Percentiles rank a stretch among this genome's conserved stretches.
phyloP scores from a whole-genome alignment of 2,797 vertebrate species.

The Euphonia xanthogaster region DNA sequence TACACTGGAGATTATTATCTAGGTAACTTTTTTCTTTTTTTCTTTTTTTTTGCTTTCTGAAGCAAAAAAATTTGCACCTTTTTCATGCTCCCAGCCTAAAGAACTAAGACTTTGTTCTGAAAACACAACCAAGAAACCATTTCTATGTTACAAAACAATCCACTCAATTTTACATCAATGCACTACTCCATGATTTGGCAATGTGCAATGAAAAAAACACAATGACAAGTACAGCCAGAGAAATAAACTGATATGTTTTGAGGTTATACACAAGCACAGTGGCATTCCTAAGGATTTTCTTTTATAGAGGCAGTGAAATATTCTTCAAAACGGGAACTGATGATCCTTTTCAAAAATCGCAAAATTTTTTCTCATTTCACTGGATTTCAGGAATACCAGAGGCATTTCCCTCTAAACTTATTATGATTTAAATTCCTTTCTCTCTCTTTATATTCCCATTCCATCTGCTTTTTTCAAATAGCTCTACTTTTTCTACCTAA shows the following conservation, averaged over 20 bases:
- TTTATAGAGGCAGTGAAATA: not conserved
- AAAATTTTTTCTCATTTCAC: not conserved
- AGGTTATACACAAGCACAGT: not conserved
- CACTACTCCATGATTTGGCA: slow-evolving; percentile 24
- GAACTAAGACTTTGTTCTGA: slow-evolving; percentile 51
- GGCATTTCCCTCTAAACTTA: not conserved
- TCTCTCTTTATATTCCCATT: not conserved
- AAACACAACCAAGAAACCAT: slow-evolving; percentile 18
- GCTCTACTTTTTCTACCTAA: not conserved
- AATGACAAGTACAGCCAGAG: slow-evolving; percentile 19
- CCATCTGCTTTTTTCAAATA: not conserved
- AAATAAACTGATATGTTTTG: slow-evolving; percentile 32
- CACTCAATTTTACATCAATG: slow-evolving; percentile 15
- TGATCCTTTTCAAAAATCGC: not conserved
- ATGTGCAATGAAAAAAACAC: slow-evolving; percentile 37
- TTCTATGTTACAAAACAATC: slow-evolving; percentile 5
- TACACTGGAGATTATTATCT: slow-evolving; percentile 45
- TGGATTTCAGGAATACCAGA: not conserved
- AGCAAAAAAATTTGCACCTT: slow-evolving; percentile 13
- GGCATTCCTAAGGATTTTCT: not conserved
- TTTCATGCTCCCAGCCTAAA: slow-evolving; percentile 17
- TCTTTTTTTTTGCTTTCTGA: not conserved
- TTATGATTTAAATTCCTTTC: not conserved
- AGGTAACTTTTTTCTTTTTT: slow-evolving; percentile 1
- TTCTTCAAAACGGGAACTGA: not conserved